A percentile compares a stretch with the other conserved stretches of the same genome.
Conservation (phyloP, 2,113 vertebrate species). For the Lepus timidus region DNA sequence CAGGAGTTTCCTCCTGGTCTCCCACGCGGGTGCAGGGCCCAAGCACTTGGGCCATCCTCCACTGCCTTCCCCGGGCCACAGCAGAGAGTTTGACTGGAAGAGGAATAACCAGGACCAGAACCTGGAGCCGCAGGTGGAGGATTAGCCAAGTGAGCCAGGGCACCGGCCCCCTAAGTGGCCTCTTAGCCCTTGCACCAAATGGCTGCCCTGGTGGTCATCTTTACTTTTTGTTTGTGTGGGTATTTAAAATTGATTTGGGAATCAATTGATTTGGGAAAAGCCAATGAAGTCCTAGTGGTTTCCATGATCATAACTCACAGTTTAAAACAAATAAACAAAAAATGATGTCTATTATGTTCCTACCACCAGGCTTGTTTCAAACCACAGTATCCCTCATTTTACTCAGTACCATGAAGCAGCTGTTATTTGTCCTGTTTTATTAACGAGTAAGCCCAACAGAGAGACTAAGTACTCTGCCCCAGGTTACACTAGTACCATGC, state of each 20-base stretch:
- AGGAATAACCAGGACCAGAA: too few species aligned
- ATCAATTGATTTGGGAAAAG: not conserved
- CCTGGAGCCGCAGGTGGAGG: too few species aligned
- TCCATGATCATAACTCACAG: not conserved
- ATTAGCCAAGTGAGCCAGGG: too few species aligned
- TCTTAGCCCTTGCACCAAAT: too few species aligned
- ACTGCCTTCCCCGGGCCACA: too few species aligned
- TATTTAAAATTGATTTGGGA: not conserved
- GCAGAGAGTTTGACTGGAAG: too few species aligned
- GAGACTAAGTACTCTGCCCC: not conserved
- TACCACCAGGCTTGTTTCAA: not conserved
- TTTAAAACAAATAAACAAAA: not conserved
- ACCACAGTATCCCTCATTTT: not conserved
- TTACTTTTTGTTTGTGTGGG: not conserved
- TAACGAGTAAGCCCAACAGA: constrained; percentile 8
- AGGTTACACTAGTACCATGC: not conserved
- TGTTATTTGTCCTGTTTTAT: not conserved
- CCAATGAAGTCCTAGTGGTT: not conserved
- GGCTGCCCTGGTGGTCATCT: too few species aligned
- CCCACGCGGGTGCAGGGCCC: too few species aligned
- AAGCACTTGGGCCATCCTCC: too few species aligned
- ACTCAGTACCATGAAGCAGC: not conserved
- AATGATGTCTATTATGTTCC: not conserved
- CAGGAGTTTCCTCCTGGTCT: too few species aligned
- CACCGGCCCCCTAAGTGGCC: too few species aligned